Conservation (phyloP, 2,113 vertebrate species). For the Hyaena hyaena region DNA sequence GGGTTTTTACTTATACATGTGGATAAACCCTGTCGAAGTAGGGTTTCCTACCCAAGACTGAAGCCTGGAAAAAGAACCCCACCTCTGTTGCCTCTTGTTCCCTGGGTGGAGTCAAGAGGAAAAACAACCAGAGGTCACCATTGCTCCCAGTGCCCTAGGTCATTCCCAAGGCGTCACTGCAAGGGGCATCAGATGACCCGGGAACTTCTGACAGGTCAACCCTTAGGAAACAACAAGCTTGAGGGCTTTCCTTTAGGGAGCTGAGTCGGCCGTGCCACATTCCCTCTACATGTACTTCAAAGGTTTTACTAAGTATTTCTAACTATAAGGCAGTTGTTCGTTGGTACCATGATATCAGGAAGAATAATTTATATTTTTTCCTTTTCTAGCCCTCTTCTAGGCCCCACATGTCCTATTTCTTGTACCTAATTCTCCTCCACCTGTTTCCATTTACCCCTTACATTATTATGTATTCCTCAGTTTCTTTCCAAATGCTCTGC, state of each 20-base stretch:
- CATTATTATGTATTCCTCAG: background rate
- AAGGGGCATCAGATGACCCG: background rate
- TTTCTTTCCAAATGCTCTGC: conserved; percentile 17
- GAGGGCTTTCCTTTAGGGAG: background rate
- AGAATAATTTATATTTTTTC: background rate
- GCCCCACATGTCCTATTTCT: background rate
- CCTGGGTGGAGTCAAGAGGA: background rate
- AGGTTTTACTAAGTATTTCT: background rate
- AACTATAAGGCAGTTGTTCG: background rate
- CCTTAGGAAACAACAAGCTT: background rate
- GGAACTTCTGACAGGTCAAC: background rate
- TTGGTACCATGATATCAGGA: background rate
- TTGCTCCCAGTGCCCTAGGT: background rate
- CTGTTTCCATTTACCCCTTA: background rate
- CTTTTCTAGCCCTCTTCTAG: background rate
- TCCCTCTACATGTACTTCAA: background rate
- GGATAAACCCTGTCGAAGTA: background rate
- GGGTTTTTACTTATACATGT: background rate
- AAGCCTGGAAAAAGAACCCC: background rate
- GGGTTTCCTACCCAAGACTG: background rate
- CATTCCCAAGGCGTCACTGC: background rate
- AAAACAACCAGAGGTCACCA: background rate
- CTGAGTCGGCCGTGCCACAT: background rate
- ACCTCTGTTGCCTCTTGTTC: background rate
- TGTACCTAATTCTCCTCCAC: background rate